These are phyloP conservation scores for Burhinus oedicnemus DNA, from an alignment of 2,113 vertebrate genomes.

Conservation along the genomic window DNA sequence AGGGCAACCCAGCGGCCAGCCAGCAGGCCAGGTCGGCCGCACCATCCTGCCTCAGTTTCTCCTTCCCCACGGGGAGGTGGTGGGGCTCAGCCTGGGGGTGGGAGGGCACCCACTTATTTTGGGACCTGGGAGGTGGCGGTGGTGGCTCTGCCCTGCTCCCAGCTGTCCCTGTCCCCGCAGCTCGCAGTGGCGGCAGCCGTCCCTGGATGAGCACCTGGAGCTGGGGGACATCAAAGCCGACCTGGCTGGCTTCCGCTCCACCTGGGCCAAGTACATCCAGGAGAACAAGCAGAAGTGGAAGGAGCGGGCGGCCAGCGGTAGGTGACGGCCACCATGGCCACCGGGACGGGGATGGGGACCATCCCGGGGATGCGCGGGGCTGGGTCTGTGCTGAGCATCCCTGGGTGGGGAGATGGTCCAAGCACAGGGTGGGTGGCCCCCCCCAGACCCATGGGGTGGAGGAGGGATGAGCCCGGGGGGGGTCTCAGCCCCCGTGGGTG, in stretches of 20 bases:
- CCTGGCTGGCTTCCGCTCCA: conserved; percentile 88
- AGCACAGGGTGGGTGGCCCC: background rate
- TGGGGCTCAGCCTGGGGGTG: too few relatives aligned
- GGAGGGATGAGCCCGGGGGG: background rate
- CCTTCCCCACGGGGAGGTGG: background rate
- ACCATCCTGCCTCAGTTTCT: background rate
- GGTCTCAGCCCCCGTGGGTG: background rate
- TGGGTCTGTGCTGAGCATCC: background rate
- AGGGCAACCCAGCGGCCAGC: conserved; percentile 15
- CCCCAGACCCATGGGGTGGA: too few relatives aligned
- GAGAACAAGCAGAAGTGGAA: conserved; percentile 97
- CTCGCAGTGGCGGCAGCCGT: conserved; percentile 88
- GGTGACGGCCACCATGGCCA: background rate
- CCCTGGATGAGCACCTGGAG: conserved; percentile 86
- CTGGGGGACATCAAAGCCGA: conserved; percentile 88
- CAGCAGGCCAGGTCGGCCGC: background rate
- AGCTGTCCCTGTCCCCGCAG: conserved; percentile 46
- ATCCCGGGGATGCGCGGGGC: accelerated
- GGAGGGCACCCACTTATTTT: accelerated
- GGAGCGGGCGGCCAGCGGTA: conserved; percentile 87
- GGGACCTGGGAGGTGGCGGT: accelerated
- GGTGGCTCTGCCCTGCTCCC: background rate
- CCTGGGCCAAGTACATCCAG: conserved; percentile 90
- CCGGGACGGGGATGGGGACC: too few relatives aligned
- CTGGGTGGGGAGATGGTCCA: background rate